A percentile compares a stretch with the other conserved stretches of the same genome.
These are phyloP conservation scores for Gallinago paraguaiae DNA, from an alignment of 2,113 vertebrate species.

Conservation along the genomic window DNA sequence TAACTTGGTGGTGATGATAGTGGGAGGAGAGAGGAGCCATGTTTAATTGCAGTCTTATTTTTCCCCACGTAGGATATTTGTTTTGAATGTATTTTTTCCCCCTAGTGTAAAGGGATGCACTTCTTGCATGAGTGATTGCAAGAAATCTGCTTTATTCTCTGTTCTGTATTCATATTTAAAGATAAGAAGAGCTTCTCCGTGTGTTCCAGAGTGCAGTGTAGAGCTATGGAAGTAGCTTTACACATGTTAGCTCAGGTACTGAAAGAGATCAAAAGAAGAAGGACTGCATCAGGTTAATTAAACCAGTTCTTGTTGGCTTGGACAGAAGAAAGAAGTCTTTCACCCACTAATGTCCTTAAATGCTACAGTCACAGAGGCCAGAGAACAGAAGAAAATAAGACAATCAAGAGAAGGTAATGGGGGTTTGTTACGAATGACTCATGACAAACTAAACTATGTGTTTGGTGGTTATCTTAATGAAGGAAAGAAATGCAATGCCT, in stretches of 20 bases:
- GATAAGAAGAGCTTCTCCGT: neutral
- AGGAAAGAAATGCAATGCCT: neutral
- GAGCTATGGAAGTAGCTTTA: neutral
- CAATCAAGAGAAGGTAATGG: neutral
- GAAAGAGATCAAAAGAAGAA: neutral
- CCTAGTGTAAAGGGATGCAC: neutral
- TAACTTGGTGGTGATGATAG: neutral
- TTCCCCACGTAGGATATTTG: neutral
- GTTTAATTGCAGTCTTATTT: neutral
- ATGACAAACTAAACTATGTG: neutral
- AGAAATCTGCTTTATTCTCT: neutral
- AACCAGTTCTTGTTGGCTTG: neutral
- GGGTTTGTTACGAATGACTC: neutral
- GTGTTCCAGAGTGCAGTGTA: neutral
- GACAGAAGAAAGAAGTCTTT: neutral
- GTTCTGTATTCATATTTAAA: neutral
- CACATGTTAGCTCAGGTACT: neutral
- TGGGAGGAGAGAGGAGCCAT: neutral
- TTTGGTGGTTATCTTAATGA: neutral
- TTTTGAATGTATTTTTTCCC: neutral
- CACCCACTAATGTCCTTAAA: neutral
- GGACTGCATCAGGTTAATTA: neutral
- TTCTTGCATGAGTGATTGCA: neutral
- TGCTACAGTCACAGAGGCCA: neutral
- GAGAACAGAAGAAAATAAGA: neutral